phyloP scores from a whole-genome alignment of 1,140 invertebrate species.

The Sitophilus oryzae region DNA sequence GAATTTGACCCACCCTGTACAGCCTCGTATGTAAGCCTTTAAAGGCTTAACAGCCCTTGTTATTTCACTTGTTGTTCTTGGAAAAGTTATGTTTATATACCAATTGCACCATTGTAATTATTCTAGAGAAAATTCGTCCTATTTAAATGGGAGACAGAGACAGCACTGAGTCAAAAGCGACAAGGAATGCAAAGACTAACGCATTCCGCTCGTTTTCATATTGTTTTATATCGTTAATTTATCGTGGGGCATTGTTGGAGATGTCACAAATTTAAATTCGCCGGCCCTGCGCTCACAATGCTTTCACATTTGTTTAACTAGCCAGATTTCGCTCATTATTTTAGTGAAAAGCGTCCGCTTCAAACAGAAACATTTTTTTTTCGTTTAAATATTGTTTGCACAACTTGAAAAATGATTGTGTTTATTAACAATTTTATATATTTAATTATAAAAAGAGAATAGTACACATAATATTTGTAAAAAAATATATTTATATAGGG shows the following conservation, averaged over 20 bases:
- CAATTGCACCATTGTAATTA: neutral
- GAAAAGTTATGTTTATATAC: too few species aligned
- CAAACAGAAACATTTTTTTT: too few species aligned
- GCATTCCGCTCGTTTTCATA: constrained; percentile 39
- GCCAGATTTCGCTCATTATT: constrained; percentile 6
- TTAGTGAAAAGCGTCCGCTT: neutral
- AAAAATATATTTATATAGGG: too few species aligned
- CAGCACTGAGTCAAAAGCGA: constrained; percentile 14
- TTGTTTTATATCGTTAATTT: constrained; percentile 44
- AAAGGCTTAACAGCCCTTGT: too few species aligned
- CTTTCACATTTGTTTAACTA: constrained; percentile 15
- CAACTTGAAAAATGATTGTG: too few species aligned
- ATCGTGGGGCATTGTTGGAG: constrained; percentile 41
- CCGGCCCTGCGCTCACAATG: constrained; percentile 16
- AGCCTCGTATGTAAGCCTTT: too few species aligned
- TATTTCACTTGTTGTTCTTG: too few species aligned
- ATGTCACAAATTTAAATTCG: constrained; percentile 39
- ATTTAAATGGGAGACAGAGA: constrained; percentile 1
- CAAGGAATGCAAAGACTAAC: constrained; percentile 40
- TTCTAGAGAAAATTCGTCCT: neutral
- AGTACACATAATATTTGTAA: too few species aligned
- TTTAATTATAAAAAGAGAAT: too few species aligned
- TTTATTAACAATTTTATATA: too few species aligned
- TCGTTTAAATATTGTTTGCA: too few species aligned
- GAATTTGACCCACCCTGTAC: too few species aligned